A percentile compares a stretch with the other conserved stretches of the same genome.
phyloP scores from a whole-genome alignment of 2,888 invertebrate species.

The Agrochola lychnidis region DNA sequence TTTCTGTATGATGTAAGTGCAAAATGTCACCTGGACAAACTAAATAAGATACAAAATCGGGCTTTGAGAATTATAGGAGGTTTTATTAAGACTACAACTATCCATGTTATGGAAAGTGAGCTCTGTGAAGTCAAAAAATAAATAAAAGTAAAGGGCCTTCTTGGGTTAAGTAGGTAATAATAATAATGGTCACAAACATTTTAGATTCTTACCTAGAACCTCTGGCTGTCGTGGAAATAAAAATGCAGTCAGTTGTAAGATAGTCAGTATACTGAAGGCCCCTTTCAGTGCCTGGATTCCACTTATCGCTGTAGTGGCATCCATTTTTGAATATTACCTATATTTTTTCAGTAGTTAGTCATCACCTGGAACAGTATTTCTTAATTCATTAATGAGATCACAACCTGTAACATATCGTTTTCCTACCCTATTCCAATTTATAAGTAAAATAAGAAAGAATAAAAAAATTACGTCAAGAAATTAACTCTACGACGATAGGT shows the following conservation, averaged over 20 bases:
- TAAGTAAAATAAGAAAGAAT: too few relatives aligned
- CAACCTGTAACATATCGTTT: background rate
- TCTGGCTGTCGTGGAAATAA: slow-evolving; percentile 52
- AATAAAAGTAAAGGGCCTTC: too few relatives aligned
- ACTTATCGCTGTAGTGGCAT: slow-evolving; percentile 33
- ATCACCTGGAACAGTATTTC: background rate
- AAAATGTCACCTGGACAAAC: too few relatives aligned
- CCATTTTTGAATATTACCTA: slow-evolving; percentile 39
- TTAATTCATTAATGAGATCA: background rate
- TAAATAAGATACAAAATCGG: too few relatives aligned
- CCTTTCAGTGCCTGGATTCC: slow-evolving; percentile 21
- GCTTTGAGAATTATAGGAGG: too few relatives aligned
- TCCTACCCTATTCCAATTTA: background rate
- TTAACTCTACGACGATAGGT: too few relatives aligned
- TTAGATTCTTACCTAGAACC: slow-evolving; percentile 24
- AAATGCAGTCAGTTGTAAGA: slow-evolving; percentile 50
- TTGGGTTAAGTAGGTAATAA: too few relatives aligned
- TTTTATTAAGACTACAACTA: too few relatives aligned
- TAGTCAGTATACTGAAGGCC: slow-evolving; percentile 46
- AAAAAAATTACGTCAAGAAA: too few relatives aligned
- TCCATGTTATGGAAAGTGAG: too few relatives aligned
- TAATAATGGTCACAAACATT: background rate
- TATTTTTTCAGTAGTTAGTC: background rate
- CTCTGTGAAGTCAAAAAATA: too few relatives aligned
- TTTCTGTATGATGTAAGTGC: too few relatives aligned